Base-by-base conservation (phyloP, 2,888 invertebrate genomes). In the Papilio protenor region DNA sequence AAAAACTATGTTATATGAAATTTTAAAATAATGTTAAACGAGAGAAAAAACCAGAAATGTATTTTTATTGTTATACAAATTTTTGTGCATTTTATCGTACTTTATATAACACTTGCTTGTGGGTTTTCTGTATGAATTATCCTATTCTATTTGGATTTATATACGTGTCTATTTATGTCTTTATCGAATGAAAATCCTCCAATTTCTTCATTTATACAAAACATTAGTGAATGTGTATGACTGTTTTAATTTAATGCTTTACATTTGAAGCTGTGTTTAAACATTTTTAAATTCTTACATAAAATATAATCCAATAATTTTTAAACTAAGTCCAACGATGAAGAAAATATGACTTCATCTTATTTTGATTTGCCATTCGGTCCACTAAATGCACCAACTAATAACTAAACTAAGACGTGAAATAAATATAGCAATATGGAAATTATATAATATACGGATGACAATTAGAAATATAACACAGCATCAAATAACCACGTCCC, bases 401-500 rank as follows among this genome's bases (percentile, higher is more conserved):
- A 45, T 47, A 47, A 55, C 27, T 2, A 4, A 18, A 66, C 8
- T 33, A 40, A 66, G n/a, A 21, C 12, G 1, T 45, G 1, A 21
- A 69, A 69, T 45, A 16, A 33, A 70, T 23, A 5, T 47, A 47
- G 16, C 21, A 71, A 71, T 52, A 71, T 27, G 0, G 5, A 18
- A 16, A 12, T 47, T 47, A n/a, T 0, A n/a, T 55, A 21, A 49
- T 72, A 16, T 33, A 52, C 12, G 11, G 18, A 8, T n/a, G 12
- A 1, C 40, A 12, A 33, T 45, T 18, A 69, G 1, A 2, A 12
- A 45, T 21, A 12, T 21, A 72, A 69, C 76, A 73, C 66, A 76
- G 73, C 76, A 76, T 73, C 73, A 78, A 78, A 75, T 75, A 61
- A 49, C 59, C 75, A 78, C 78, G n/a, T 64, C 52, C 72, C 57